A percentile compares a stretch with the other conserved stretches of the same genome.
Evolutionary conservation across 2,888 invertebrate species (phyloP).

Genomic region (Branchinecta sandiegonensis): DNA sequence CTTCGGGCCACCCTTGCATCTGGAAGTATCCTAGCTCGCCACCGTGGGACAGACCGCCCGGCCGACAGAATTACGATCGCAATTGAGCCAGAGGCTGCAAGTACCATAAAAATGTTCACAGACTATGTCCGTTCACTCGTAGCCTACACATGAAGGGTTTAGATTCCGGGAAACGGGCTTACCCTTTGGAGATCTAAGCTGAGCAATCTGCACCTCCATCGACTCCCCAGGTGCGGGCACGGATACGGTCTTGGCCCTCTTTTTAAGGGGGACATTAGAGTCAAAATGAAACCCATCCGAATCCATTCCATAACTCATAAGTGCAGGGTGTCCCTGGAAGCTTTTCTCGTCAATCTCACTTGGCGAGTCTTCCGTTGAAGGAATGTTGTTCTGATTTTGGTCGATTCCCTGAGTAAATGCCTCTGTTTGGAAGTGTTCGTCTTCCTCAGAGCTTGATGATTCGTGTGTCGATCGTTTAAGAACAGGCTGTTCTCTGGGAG

Average conservation of each 20-base stretch:
- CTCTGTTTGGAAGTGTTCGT: not conserved
- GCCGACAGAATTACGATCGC: too few relatives aligned
- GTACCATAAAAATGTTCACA: too few relatives aligned
- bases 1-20: too few relatives aligned
- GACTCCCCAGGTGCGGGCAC: not conserved
- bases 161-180: too few relatives aligned
- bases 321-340: not conserved
- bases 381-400: constrained; percentile 4
- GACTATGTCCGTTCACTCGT: too few relatives aligned
- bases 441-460: constrained; percentile 14
- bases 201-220: too few relatives aligned
- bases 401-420: not conserved
- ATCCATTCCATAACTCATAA: not conserved
- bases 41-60: too few relatives aligned
- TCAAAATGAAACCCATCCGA: not conserved
- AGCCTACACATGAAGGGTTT: too few relatives aligned
- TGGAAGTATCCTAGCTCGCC: too few relatives aligned
- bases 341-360: not conserved
- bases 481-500: not conserved
- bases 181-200: too few relatives aligned
- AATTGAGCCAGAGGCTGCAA: too few relatives aligned
- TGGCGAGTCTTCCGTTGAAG: not conserved
- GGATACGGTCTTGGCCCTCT: not conserved
- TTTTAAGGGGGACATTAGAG: not conserved
- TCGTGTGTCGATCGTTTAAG: not conserved